phyloP scores from a whole-genome alignment of 2,888 invertebrate genomes.

The Ypsolopha scabrella region DNA sequence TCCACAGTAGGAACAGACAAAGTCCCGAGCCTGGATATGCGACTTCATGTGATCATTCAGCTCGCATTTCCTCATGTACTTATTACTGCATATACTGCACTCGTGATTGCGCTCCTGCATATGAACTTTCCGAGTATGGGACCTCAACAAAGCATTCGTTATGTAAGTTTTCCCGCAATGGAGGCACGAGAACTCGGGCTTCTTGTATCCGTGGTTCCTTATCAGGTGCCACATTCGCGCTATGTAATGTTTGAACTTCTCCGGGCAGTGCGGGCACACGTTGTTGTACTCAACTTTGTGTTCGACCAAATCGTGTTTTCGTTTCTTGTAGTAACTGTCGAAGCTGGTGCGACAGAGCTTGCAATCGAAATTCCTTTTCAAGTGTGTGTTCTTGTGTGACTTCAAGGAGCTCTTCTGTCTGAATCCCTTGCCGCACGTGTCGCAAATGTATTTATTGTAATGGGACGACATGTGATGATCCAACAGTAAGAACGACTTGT shows the following conservation, averaged over 20 bases:
- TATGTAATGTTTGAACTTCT: constrained; percentile 4
- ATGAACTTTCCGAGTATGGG: neutral
- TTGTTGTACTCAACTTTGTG: constrained; percentile 2
- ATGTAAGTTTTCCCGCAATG: neutral
- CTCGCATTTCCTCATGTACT: neutral
- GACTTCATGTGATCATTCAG: constrained; percentile 2
- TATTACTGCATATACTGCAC: neutral
- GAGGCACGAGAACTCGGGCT: neutral
- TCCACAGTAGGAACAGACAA: neutral
- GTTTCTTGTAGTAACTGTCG: neutral
- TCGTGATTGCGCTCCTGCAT: constrained; percentile 1
- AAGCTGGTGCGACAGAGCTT: constrained; percentile 1
- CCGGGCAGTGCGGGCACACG: constrained; percentile 4
- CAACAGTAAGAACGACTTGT: neutral
- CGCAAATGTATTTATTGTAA: constrained; percentile 4
- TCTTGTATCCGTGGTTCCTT: neutral
- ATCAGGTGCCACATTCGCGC: constrained; percentile 1
- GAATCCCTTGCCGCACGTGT: constrained; percentile 5
- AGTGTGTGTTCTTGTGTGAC: constrained; percentile 2
- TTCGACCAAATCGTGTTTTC: neutral
- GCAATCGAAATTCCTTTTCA: neutral
- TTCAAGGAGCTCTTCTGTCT: neutral
- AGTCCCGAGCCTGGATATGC: neutral
- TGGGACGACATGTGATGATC: constrained; percentile 7
- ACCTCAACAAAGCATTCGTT: neutral